Conservation (phyloP, 2,888 invertebrate genomes). For the Sphaerophoria rueppellii region DNA sequence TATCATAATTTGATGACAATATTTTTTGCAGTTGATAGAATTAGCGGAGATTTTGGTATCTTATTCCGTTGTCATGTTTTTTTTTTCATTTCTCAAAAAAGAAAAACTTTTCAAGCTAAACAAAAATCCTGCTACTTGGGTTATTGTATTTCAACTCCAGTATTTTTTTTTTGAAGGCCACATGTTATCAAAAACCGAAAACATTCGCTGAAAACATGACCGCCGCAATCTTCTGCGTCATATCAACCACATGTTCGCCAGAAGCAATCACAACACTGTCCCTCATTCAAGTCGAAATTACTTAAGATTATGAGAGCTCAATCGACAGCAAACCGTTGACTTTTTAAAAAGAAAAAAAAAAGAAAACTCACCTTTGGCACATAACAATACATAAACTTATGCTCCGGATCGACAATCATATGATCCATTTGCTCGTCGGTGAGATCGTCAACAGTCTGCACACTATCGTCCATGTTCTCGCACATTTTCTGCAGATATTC, state of each 20-base stretch:
- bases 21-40: too few relatives aligned
- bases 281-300: conserved; percentile 14
- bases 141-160: neutral
- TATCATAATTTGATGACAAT: too few relatives aligned
- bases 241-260: conserved; percentile 4
- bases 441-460: conserved; percentile 82
- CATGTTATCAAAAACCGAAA: neutral
- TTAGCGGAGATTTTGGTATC: too few relatives aligned
- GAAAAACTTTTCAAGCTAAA: too few relatives aligned
- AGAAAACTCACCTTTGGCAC: conserved; percentile 92
- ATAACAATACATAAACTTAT: conserved; percentile 94
- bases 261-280: neutral
- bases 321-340: conserved; percentile 25
- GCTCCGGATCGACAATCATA: conserved; percentile 91
- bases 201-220: conserved; percentile 4
- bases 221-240: neutral
- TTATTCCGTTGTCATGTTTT: too few relatives aligned
- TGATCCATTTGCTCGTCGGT: conserved; percentile 87
- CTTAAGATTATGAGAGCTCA: conserved; percentile 30
- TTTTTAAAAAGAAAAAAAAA: conserved; percentile 5
- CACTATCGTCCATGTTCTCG: conserved; percentile 82
- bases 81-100: too few relatives aligned
- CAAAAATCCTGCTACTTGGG: too few relatives aligned
- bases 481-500: conserved; percentile 86
- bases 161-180: neutral